Percentiles rank a stretch among this genome's conserved stretches.
These are phyloP conservation scores for Drosophila kikkawai DNA, from an alignment of 1,140 invertebrate genomes.

Conservation along the genomic window DNA sequence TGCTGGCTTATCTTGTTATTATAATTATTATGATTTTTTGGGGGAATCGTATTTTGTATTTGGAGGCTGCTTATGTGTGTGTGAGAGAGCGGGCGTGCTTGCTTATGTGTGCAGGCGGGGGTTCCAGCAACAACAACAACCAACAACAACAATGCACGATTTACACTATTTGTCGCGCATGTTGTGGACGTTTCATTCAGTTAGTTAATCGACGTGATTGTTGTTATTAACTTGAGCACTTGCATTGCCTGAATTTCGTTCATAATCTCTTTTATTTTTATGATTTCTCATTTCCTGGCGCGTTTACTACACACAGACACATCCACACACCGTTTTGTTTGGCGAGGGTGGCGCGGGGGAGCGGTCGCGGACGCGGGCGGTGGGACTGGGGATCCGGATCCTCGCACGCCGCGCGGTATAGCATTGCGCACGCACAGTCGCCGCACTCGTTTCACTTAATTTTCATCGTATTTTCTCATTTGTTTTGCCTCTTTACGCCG, in stretches of 20 bases:
- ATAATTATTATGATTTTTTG: background rate
- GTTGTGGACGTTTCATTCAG: slow-evolving; percentile 7
- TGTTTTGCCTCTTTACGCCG: slow-evolving; percentile 16
- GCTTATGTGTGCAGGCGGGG: slow-evolving; percentile 29
- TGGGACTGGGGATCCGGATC: slow-evolving; percentile 33
- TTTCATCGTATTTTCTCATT: slow-evolving; percentile 29
- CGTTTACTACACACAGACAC: slow-evolving; percentile 11
- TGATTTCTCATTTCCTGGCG: slow-evolving; percentile 52
- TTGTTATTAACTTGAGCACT: slow-evolving; percentile 23
- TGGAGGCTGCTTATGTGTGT: slow-evolving; percentile 16
- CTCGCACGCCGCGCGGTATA: slow-evolving; percentile 25
- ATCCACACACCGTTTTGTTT: slow-evolving; percentile 7
- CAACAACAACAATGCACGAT: slow-evolving; percentile 33
- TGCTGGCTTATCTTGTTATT: slow-evolving; percentile 29
- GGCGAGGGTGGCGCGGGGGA: slow-evolving; percentile 10
- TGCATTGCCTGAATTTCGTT: slow-evolving; percentile 17
- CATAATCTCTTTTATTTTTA: slow-evolving; percentile 34
- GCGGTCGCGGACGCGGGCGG: slow-evolving; percentile 4
- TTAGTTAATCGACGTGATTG: background rate
- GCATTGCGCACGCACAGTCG: slow-evolving; percentile 34
- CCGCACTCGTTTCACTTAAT: slow-evolving; percentile 17
- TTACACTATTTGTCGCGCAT: slow-evolving; percentile 37
- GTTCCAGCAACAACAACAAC: slow-evolving; percentile 25
- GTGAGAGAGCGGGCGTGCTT: slow-evolving; percentile 10
- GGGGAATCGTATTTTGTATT: slow-evolving; percentile 4